Evolutionary conservation across 2,797 vertebrate species (phyloP).

Genomic region (Etheostoma perlongum): DNA sequence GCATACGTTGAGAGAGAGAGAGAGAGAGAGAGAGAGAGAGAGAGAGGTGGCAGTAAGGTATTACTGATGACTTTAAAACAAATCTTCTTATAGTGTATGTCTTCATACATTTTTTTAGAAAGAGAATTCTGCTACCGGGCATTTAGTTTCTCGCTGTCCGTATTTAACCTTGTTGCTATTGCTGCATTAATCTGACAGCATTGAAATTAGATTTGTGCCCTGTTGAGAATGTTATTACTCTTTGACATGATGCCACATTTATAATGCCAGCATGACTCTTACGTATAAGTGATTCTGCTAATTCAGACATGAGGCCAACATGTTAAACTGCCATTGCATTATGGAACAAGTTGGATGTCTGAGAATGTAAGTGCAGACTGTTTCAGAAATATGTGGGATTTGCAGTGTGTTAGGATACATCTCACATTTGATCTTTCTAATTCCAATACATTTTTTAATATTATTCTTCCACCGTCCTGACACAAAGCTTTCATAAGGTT

Average conservation of each 20-base stretch:
- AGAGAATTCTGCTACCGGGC: background rate
- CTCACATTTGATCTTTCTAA: constrained; percentile 4
- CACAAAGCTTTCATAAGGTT: constrained; percentile 41
- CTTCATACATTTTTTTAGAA: background rate
- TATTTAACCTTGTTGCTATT: background rate
- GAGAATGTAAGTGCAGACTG: background rate
- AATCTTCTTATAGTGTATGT: background rate
- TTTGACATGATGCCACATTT: background rate
- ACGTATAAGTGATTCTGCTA: background rate
- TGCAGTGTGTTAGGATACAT: background rate
- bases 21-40: too few species aligned
- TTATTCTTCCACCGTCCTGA: constrained; percentile 1
- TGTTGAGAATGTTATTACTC: background rate
- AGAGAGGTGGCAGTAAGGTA: background rate
- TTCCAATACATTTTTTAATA: background rate
- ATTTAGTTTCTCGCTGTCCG: background rate
- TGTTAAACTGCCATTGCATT: background rate
- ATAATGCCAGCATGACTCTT: background rate
- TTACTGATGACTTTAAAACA: constrained; percentile 1
- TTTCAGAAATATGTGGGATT: background rate
- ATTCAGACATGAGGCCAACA: background rate
- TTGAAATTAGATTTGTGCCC: background rate
- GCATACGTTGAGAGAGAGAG: background rate
- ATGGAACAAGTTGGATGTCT: background rate
- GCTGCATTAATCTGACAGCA: background rate